A percentile compares a stretch with the other conserved stretches of the same genome.
phyloP scores from a whole-genome alignment of 2,797 vertebrate genomes.

The Tauraco hartlaubi region DNA sequence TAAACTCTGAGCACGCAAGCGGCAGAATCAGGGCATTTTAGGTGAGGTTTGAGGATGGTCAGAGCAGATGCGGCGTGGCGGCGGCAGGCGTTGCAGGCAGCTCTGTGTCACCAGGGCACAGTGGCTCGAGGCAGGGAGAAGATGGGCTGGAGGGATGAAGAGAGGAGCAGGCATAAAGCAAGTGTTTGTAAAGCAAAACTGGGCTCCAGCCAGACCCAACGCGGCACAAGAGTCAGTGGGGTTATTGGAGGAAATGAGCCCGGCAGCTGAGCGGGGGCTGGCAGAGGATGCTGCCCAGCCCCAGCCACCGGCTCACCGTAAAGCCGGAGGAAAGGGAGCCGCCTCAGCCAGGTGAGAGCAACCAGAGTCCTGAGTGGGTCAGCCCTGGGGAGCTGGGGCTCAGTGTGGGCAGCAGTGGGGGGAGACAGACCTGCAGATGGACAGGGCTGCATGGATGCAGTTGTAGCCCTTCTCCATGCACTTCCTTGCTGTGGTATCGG shows the following conservation, averaged over 20 bases:
- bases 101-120: fast-evolving
- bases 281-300: not conserved
- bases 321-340: not conserved
- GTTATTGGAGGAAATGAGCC: not conserved
- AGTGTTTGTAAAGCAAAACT: not conserved
- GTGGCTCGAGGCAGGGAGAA: not conserved
- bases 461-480: fast-evolving
- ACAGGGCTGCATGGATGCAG: not conserved
- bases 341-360: fast-evolving
- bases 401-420: fast-evolving
- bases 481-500: fast-evolving
- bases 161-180: not conserved
- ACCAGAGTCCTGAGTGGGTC: not conserved
- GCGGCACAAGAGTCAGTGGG: fast-evolving
- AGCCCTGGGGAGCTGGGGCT: not conserved
- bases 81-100: not conserved
- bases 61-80: not conserved
- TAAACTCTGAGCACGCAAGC: not conserved
- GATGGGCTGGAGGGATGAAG: not conserved
- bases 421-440: not conserved
- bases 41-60: not conserved
- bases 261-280: fast-evolving
- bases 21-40: fast-evolving
- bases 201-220: fast-evolving
- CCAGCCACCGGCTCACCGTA: fast-evolving